Evolutionary conservation across 2,888 invertebrate species (phyloP).

Genomic region (Meliscaeva auricollis): DNA sequence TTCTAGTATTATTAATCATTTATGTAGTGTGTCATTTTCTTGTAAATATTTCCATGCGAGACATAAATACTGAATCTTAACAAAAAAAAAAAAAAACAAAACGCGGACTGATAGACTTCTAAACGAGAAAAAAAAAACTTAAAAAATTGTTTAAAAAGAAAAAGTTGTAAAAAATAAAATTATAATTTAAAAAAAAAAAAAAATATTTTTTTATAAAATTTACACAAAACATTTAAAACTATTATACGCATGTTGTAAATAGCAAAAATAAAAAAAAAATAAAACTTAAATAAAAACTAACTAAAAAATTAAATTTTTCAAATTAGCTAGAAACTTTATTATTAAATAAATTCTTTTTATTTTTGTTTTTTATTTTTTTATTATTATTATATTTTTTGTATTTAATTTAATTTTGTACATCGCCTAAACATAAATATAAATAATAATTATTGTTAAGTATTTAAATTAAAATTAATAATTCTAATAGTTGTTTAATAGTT

Average conservation of each 20-base stretch:
- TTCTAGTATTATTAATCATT: slow-evolving; percentile 65
- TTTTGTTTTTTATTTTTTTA: slow-evolving; percentile 47
- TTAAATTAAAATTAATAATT: slow-evolving; percentile 51
- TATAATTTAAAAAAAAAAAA: no score
- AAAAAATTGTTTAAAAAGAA: slow-evolving; percentile 75
- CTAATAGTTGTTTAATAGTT: slow-evolving; percentile 63
- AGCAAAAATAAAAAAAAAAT: neutral
- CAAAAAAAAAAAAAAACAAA: no score
- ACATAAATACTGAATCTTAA: slow-evolving; percentile 67
- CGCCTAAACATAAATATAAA: slow-evolving; percentile 18
- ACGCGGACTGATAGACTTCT: slow-evolving; percentile 74
- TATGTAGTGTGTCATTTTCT: slow-evolving; percentile 57
- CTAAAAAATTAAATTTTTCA: slow-evolving; percentile 22
- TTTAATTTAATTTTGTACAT: slow-evolving; percentile 51
- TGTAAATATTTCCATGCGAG: slow-evolving; percentile 73
- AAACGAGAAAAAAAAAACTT: slow-evolving; percentile 71
- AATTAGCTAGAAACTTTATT: slow-evolving; percentile 60
- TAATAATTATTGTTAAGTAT: slow-evolving; percentile 61
- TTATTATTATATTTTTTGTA: no score
- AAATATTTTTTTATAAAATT: slow-evolving; percentile 75
- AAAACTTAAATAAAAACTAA: no score
- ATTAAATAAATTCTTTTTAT: slow-evolving; percentile 53
- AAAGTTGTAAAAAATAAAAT: slow-evolving; percentile 42
- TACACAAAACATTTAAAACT: slow-evolving; percentile 43
- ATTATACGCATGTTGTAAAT: slow-evolving; percentile 50